Percentiles rank a stretch among this genome's conserved stretches.
Evolutionary conservation across 2,888 invertebrate genomes (phyloP).

Genomic region (Hydraecia micacea): DNA sequence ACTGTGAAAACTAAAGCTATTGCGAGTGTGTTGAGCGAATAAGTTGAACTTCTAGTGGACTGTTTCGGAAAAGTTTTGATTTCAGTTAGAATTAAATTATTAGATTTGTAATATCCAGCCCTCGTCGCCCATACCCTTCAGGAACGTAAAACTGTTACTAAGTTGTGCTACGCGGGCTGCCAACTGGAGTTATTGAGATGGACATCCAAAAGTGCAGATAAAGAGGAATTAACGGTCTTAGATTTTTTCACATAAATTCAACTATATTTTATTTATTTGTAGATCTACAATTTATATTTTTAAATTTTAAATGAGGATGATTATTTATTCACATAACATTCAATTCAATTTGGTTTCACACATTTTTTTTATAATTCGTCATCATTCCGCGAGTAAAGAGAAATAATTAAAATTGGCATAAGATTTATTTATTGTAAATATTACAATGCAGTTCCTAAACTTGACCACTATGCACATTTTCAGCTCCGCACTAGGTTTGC

Average conservation of each 20-base stretch:
- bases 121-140: not conserved
- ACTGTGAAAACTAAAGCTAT: constrained; percentile 20
- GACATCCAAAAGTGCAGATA: constrained; percentile 26
- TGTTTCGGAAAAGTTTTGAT: constrained; percentile 7
- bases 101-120: constrained; percentile 17
- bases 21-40: constrained; percentile 1
- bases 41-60: not conserved
- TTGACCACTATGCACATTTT: constrained; percentile 5
- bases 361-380: not conserved
- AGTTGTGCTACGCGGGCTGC: not conserved
- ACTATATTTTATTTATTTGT: not conserved
- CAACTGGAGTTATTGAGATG: constrained; percentile 6
- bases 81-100: constrained; percentile 7
- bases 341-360: not conserved
- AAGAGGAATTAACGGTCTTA: not conserved
- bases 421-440: constrained; percentile 6
- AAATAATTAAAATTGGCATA: not conserved
- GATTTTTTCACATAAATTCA: not conserved
- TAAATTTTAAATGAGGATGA: not conserved
- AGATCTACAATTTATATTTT: not conserved
- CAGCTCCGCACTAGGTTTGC: constrained; percentile 4
- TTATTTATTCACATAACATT: not conserved
- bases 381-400: not conserved
- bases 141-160: not conserved
- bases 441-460: not conserved